These are phyloP conservation scores for Neoarius graeffei DNA, from an alignment of 2,113 vertebrate genomes.

Conservation along the genomic window DNA sequence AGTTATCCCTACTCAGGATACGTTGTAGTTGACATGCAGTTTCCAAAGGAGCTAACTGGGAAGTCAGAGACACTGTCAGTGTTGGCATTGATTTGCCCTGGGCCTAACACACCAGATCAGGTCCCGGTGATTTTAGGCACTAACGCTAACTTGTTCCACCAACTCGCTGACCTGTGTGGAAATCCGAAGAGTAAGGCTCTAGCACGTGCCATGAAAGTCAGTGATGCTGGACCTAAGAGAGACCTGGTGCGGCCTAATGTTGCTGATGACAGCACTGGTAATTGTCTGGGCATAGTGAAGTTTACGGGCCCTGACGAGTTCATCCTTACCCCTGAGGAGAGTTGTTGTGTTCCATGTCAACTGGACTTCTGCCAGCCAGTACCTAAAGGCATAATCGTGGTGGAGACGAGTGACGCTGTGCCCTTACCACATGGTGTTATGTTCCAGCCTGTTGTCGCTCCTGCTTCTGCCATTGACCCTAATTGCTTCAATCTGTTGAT, in stretches of 20 bases:
- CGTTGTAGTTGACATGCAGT: too few relatives aligned
- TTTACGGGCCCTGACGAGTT: background rate
- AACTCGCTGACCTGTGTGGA: too few relatives aligned
- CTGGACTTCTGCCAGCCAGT: background rate
- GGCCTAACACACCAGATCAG: too few relatives aligned
- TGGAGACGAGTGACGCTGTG: conserved; percentile 11
- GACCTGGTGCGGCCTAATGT: background rate
- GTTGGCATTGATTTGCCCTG: too few relatives aligned
- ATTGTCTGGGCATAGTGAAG: too few relatives aligned
- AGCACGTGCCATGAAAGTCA: background rate
- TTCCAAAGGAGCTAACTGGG: too few relatives aligned
- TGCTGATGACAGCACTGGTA: too few relatives aligned
- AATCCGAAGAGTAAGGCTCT: background rate
- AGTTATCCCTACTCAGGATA: too few relatives aligned
- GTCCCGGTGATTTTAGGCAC: too few relatives aligned
- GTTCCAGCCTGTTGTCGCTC: conserved; percentile 37
- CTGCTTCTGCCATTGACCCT: background rate
- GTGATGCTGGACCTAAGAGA: too few relatives aligned
- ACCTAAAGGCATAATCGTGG: background rate
- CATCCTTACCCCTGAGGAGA: rapidly evolving
- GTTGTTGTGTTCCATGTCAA: background rate
- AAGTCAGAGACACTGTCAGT: too few relatives aligned
- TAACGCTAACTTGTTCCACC: too few relatives aligned
- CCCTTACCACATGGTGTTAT: conserved; percentile 32
- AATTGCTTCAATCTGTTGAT: conserved; percentile 22